Conservation (phyloP, 1,140 invertebrate genomes). For the Drosophila ohnishii region DNA sequence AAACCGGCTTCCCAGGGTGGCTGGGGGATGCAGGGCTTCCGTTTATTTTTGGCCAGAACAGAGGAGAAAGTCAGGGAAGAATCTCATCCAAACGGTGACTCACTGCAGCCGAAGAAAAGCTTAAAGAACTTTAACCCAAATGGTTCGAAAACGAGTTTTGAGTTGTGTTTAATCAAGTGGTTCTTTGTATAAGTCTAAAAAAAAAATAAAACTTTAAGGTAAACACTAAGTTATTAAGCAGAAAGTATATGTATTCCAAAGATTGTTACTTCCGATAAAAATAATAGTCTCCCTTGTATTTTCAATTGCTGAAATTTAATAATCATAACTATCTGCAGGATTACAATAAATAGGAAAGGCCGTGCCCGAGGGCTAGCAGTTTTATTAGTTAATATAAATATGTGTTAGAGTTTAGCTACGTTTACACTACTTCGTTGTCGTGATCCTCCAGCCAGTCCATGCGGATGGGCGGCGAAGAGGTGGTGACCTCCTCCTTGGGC, state of each 20-base stretch:
- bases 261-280: too few species aligned
- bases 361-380: neutral
- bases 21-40: constrained; percentile 9
- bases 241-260: too few species aligned
- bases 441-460: constrained; percentile 40
- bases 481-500: constrained; percentile 22
- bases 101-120: constrained; percentile 1
- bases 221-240: too few species aligned
- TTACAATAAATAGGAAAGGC: constrained; percentile 24
- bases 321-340: neutral
- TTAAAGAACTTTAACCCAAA: constrained; percentile 18
- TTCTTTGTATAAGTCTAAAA: neutral
- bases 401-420: neutral
- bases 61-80: constrained; percentile 35
- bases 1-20: constrained; percentile 19
- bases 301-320: neutral
- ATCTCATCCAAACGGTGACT: neutral
- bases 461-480: constrained; percentile 7
- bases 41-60: constrained; percentile 35
- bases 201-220: too few species aligned
- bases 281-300: neutral
- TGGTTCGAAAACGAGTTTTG: constrained; percentile 11
- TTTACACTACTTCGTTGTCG: constrained; percentile 22
- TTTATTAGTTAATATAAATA: constrained; percentile 27
- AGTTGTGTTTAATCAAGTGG: constrained; percentile 3